Conservation (phyloP, 2,888 invertebrate genomes). For the Leucoptera coffeella region DNA sequence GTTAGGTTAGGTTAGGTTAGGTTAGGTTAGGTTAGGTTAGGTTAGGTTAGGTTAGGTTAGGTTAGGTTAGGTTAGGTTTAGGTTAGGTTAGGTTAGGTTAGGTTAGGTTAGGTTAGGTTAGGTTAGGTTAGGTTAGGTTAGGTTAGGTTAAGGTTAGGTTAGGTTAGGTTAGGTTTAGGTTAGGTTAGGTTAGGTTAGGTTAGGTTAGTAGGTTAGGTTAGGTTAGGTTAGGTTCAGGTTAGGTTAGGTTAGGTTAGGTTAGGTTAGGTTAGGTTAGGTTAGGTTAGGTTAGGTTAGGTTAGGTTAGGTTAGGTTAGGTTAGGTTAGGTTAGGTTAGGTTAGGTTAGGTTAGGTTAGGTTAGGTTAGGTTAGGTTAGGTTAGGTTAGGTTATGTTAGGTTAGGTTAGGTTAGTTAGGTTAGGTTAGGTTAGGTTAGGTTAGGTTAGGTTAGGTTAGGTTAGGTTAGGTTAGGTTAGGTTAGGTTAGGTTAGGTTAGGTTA, state of each 20-base stretch:
- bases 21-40: slow-evolving; percentile 6
- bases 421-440: slow-evolving; percentile 5
- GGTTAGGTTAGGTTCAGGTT: slow-evolving; percentile 5
- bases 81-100: slow-evolving; percentile 5
- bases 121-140: slow-evolving; percentile 6
- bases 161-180: slow-evolving; percentile 6
- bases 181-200: slow-evolving; percentile 6
- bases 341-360: slow-evolving; percentile 5
- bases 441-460: slow-evolving; percentile 8
- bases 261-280: slow-evolving; percentile 5
- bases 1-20: slow-evolving; percentile 6
- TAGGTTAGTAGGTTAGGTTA: slow-evolving; percentile 5
- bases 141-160: slow-evolving; percentile 5
- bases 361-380: slow-evolving; percentile 5
- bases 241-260: slow-evolving; percentile 5
- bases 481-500: slow-evolving; percentile 8
- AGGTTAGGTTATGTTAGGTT: slow-evolving; percentile 5
- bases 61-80: slow-evolving; percentile 6
- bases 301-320: slow-evolving; percentile 5
- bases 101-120: slow-evolving; percentile 6
- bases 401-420: slow-evolving; percentile 6
- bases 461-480: slow-evolving; percentile 8
- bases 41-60: slow-evolving; percentile 6
- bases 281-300: slow-evolving; percentile 5
- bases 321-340: slow-evolving; percentile 5